Evolutionary conservation across 2,797 vertebrate species (phyloP), one percentile per base, ranked within the genome.

Genomic region (Mormyrus hasselquistii): DNA sequence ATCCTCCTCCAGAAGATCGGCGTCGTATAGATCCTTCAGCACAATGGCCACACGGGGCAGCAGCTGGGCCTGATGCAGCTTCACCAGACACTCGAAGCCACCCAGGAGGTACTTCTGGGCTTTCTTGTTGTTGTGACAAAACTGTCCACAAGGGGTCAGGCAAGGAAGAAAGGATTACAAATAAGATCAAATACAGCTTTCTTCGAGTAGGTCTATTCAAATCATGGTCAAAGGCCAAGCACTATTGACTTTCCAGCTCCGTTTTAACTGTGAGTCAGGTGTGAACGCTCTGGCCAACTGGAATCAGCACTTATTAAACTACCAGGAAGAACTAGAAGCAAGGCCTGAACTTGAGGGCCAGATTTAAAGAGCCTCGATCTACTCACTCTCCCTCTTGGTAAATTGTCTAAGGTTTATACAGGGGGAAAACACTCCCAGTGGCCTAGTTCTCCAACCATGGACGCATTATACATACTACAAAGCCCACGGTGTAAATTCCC

Each of bases 41-140:
- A 99, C 97, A 92, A 98, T 95, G 38, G 99, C 96, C 49, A 99
- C 98, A 86, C 97, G 97, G 2, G 97, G 93, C 92, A 99, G 94
- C 91, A 99, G 96, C 93, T 97, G 97, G 86, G 96, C 94, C 94
- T 99, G 97, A 94, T 99, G 96, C 92, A 99, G 97, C 91, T 97
- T 98, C 89, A 99, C 98, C 59, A 99, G 95, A 92, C 98, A 99
- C 95, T 99, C 98, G 9, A 99, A 96, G 3, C 98, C 98, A 88
- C 98, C 97, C 91, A 99, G 92, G 89, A 99, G 95, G 91, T 99
- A 99, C 92, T 97, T 96, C 92, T 99, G 98, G 91, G 98, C 98
- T 90, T 97, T 98, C 93, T 98, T 98, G 94, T 98, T 98, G 94
- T 98, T 98, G 95, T 98, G 97, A 93, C 98, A 99, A 93, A 99